Base-by-base conservation (phyloP, 2,797 vertebrate genomes). In the Manis javanica region DNA sequence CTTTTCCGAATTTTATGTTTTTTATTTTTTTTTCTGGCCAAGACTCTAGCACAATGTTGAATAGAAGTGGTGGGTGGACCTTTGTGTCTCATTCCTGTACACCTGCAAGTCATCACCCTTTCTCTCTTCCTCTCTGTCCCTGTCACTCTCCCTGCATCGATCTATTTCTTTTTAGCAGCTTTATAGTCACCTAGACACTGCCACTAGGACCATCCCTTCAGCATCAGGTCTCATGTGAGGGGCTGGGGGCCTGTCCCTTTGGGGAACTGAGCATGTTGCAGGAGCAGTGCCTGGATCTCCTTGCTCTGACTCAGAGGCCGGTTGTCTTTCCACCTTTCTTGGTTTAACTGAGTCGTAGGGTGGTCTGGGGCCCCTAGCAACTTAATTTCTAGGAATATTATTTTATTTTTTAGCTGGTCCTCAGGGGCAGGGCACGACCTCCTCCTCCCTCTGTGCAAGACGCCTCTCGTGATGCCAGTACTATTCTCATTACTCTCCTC, bases 201-300 rank as follows among this genome's bases (percentile, higher is more conserved):
- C 5, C 15, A 51, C 51, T 74, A 83, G 59, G 59, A 34, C 51
- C 21, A 29, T 74, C 68, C 37, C 13, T 37, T 51, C 59, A 66
- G 86, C 31, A 75, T 83, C 68, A 24, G 69, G 59, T 37, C 59
- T 88, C 13, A 10, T 29, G n/a, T 87, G 63, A 55, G 66, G 34
- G 46, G 5, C 42, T 94, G 24, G 23, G 75, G 19, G 34, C 42
- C 29, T 42, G 23, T 55, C 57, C 46, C 46, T 57, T 57, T 10
- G 77, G 15, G 31, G 49, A 39, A 18, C 0, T 66, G 77, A 46
- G 59, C 51, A 34, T 14, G 16, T 37, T 13, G 46, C 46, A 55
- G 46, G 46, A 46, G 34, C 34, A 66, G 34, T 24, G 31, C 49
- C 31, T n/a, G 24, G 31, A 39, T 37, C 59, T 75, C 42, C 59